phyloP scores from a whole-genome alignment of 2,888 invertebrate species.

The Latrodectus hesperus region DNA sequence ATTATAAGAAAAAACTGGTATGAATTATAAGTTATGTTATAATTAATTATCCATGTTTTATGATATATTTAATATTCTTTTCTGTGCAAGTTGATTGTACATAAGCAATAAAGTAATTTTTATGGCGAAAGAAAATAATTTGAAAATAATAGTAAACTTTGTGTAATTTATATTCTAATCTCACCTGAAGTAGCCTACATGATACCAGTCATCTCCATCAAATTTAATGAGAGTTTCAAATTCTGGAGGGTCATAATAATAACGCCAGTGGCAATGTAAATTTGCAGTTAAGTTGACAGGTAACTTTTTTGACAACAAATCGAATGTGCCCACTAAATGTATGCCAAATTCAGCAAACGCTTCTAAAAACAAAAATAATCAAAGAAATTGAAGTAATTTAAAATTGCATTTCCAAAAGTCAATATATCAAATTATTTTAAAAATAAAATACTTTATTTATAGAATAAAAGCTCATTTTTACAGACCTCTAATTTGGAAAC shows the following conservation, averaged over 20 bases:
- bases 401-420: too few species aligned
- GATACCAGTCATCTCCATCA: conserved; percentile 81
- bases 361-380: conserved; percentile 31
- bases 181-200: conserved; percentile 89
- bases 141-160: neutral
- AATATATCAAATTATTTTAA: too few species aligned
- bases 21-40: too few species aligned
- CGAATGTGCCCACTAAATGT: conserved; percentile 89
- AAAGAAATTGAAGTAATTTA: conserved; percentile 78
- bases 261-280: conserved; percentile 86
- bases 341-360: conserved; percentile 77
- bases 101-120: too few species aligned
- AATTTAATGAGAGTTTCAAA: conserved; percentile 80
- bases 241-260: conserved; percentile 95
- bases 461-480: too few species aligned
- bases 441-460: too few species aligned
- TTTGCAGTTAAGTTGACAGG: conserved; percentile 72
- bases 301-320: conserved; percentile 80
- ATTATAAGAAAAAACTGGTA: too few species aligned
- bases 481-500: too few species aligned
- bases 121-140: neutral
- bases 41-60: too few species aligned
- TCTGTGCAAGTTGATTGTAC: too few species aligned
- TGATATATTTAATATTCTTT: too few species aligned
- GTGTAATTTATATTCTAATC: neutral